A percentile compares a stretch with the other conserved stretches of the same genome.
Conservation (phyloP, 2,113 vertebrate species). For the Misgurnus mizolepis region DNA sequence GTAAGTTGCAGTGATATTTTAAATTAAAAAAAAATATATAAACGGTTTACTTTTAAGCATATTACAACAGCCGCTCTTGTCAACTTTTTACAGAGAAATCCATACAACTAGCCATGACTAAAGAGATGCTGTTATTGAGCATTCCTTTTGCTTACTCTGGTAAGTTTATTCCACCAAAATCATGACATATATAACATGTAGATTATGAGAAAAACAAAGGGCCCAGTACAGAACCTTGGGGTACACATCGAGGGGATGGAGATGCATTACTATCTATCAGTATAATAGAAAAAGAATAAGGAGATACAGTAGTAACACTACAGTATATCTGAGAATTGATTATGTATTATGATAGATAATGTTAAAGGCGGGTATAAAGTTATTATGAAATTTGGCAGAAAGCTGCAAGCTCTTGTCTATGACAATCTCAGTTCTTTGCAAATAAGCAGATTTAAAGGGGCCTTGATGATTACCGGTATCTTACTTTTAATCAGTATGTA, state of each 20-base stretch:
- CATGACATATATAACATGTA: neutral
- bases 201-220: neutral
- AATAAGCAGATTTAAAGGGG: too few relatives aligned
- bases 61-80: neutral
- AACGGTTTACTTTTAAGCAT: neutral
- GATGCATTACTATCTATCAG: neutral
- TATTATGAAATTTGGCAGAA: neutral
- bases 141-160: slow-evolving; percentile 91
- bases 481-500: neutral
- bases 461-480: neutral
- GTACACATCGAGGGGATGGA: neutral
- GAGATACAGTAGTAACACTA: too few relatives aligned
- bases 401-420: neutral
- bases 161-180: slow-evolving; percentile 15
- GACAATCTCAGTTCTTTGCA: neutral
- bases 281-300: too few relatives aligned
- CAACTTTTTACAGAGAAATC: slow-evolving; percentile 77
- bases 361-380: too few relatives aligned
- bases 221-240: neutral
- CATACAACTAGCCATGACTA: slow-evolving; percentile 83
- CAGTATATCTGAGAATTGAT: too few relatives aligned
- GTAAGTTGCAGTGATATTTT: slow-evolving; percentile 73
- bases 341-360: too few relatives aligned
- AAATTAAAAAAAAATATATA: neutral
- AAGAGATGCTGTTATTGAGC: slow-evolving; percentile 92